These are phyloP conservation scores for Aotus griseimembra DNA, from an alignment of 2,797 vertebrate species.

Conservation along the genomic window DNA sequence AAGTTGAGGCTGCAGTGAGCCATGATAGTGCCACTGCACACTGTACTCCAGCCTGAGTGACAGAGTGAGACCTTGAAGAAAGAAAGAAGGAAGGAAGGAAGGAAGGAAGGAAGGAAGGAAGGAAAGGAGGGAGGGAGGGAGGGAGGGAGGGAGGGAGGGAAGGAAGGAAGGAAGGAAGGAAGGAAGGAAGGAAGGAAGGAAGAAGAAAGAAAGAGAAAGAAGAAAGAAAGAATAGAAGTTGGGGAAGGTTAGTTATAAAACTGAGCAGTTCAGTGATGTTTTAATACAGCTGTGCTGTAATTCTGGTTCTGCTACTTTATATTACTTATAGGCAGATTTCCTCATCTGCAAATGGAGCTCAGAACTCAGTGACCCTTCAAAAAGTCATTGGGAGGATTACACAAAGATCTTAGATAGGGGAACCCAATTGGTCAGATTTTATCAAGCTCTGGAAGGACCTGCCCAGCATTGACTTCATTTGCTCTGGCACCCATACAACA, in stretches of 20 bases:
- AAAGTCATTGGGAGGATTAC: neutral
- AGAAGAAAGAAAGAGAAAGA: too few relatives aligned
- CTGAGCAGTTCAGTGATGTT: neutral
- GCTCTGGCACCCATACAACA: neutral
- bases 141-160: fast-evolving
- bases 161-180: fast-evolving
- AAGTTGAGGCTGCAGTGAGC: too few relatives aligned
- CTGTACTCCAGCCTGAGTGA: too few relatives aligned
- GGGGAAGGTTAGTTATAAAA: neutral
- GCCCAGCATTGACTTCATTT: neutral
- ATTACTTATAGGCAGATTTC: neutral
- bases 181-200: fast-evolving
- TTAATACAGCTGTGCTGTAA: neutral
- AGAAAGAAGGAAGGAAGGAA: fast-evolving
- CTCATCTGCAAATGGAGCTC: neutral
- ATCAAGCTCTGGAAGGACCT: neutral
- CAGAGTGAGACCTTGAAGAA: too few relatives aligned
- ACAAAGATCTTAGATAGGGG: neutral
- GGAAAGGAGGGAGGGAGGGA: fast-evolving
- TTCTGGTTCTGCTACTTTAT: neutral
- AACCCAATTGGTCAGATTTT: neutral
- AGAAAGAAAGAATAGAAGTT: neutral
- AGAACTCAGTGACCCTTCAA: neutral
- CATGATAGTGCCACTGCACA: too few relatives aligned
- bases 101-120: fast-evolving